These are phyloP conservation scores for Anorthoa munda DNA, from an alignment of 2,888 invertebrate species.

Conservation along the genomic window DNA sequence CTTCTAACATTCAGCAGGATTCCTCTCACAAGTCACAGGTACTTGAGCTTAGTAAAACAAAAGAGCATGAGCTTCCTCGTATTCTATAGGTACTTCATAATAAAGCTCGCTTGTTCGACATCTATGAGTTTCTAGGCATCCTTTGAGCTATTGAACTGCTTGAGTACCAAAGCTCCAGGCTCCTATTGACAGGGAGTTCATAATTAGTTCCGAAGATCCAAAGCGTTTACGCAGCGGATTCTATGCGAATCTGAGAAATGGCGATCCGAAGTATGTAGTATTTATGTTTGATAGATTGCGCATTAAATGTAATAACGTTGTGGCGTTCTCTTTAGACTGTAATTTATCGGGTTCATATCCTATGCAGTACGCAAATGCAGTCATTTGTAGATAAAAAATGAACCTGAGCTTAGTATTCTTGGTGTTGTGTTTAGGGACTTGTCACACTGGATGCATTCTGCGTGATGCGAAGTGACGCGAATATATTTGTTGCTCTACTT, in stretches of 20 bases:
- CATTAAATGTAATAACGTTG: too few species aligned
- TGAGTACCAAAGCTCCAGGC: not conserved
- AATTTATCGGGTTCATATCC: too few species aligned
- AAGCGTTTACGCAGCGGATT: not conserved
- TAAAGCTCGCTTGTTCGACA: not conserved
- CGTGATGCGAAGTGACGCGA: too few species aligned
- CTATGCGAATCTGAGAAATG: not conserved
- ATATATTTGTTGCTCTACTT: too few species aligned
- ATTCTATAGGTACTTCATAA: not conserved
- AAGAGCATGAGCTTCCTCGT: not conserved
- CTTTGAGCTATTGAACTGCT: conserved; percentile 1
- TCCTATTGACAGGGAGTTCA: not conserved
- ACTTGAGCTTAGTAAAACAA: not conserved
- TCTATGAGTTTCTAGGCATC: not conserved
- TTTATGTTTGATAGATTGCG: not conserved
- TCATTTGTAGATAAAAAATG: too few species aligned
- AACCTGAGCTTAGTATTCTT: too few species aligned
- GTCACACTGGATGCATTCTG: too few species aligned
- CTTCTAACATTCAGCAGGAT: not conserved
- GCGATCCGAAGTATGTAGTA: not conserved
- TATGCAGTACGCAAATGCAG: too few species aligned
- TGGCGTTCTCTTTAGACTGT: too few species aligned
- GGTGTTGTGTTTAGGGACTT: too few species aligned
- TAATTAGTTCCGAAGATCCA: not conserved
- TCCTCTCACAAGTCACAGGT: not conserved